Evolutionary conservation across 2,797 vertebrate genomes (phyloP).

Genomic region (Pteronotus mesoamericanus): DNA sequence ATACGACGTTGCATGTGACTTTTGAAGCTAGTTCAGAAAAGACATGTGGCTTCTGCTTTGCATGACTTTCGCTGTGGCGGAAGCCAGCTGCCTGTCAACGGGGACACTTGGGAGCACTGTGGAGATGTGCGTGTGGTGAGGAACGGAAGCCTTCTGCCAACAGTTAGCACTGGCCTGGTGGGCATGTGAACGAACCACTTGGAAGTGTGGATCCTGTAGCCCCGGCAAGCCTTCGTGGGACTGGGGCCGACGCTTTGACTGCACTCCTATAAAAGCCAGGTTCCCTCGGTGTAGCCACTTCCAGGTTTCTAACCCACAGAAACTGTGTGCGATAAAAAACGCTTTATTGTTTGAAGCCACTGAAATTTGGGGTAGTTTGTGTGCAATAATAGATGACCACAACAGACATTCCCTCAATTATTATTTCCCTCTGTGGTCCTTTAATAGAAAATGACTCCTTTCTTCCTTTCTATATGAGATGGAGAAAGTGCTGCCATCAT

Average conservation of each 20-base stretch:
- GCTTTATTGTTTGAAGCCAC: not conserved
- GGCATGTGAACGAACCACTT: not conserved
- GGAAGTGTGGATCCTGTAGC: not conserved
- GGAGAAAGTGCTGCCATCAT: not conserved
- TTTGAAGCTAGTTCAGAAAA: not conserved
- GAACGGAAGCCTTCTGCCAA: not conserved
- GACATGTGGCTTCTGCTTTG: not conserved
- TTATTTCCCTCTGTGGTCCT: not conserved
- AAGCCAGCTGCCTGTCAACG: not conserved
- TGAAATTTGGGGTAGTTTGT: not conserved
- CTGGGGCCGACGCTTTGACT: fast-evolving
- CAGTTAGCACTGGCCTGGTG: not conserved
- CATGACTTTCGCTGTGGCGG: not conserved
- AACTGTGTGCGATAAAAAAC: not conserved
- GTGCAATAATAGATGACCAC: not conserved
- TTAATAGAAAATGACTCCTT: not conserved
- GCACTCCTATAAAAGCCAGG: not conserved
- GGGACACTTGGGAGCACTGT: not conserved
- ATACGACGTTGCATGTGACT: not conserved
- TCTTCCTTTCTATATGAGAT: not conserved
- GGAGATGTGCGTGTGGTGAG: not conserved
- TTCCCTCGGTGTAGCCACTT: not conserved
- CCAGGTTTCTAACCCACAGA: not conserved
- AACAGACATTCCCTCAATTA: not conserved
- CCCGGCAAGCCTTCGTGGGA: not conserved